These are phyloP conservation scores for Smittia sp. DNA, from an alignment of 2,888 invertebrate species.

Conservation along the genomic window DNA sequence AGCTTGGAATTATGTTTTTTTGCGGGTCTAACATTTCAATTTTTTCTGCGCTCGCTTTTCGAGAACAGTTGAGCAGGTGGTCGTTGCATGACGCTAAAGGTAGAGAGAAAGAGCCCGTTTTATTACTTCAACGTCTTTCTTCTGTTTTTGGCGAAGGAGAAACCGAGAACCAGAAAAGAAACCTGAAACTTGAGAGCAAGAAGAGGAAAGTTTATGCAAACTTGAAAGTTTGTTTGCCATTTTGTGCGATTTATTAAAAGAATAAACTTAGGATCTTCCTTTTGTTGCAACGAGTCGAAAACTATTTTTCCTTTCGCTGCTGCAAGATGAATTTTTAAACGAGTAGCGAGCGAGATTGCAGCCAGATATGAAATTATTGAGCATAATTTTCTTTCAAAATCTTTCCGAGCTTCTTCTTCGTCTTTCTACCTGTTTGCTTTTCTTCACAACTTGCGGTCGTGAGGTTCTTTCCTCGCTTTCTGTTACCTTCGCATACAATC, in stretches of 20 bases:
- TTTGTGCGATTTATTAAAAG: slow-evolving; percentile 11
- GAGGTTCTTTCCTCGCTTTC: background rate
- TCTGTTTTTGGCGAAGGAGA: background rate
- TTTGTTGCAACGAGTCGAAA: background rate
- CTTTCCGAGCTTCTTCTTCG: background rate
- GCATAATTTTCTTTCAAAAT: slow-evolving; percentile 11
- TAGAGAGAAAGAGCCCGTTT: background rate
- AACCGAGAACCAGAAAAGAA: background rate
- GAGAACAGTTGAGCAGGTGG: slow-evolving; percentile 36
- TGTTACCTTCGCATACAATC: background rate
- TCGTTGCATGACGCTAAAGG: slow-evolving; percentile 19
- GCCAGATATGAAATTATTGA: slow-evolving; percentile 5
- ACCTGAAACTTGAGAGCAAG: background rate
- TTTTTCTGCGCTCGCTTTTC: background rate
- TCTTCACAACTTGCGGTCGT: background rate
- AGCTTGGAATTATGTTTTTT: slow-evolving; percentile 29
- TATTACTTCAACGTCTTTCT: slow-evolving; percentile 13
- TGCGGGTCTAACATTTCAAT: slow-evolving; percentile 11
- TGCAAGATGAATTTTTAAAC: background rate
- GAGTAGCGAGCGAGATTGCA: background rate
- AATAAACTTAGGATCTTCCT: background rate
- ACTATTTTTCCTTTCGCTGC: background rate
- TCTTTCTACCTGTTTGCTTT: slow-evolving; percentile 24
- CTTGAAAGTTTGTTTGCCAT: background rate
- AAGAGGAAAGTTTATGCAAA: slow-evolving; percentile 10